Evolutionary conservation across 2,113 vertebrate species (phyloP).

Genomic region (Rhinogobius similis): DNA sequence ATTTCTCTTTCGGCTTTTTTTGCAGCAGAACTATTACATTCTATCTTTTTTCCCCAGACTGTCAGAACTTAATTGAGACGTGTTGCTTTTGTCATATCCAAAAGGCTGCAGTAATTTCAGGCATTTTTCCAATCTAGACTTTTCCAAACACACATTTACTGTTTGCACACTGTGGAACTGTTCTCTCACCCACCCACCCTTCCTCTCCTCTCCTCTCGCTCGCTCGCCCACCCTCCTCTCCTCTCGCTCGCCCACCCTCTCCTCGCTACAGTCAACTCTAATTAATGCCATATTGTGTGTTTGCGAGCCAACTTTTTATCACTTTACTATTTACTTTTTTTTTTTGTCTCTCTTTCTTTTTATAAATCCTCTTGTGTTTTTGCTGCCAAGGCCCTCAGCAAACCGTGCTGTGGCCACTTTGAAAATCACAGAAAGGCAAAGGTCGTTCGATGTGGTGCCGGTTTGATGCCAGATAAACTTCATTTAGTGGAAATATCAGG

Average conservation of each 20-base stretch:
- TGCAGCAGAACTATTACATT: background rate
- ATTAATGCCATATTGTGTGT: slow-evolving; percentile 68
- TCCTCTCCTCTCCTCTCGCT: slow-evolving; percentile 58
- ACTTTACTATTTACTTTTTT: slow-evolving; percentile 23
- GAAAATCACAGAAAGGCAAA: slow-evolving; percentile 11
- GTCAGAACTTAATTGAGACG: background rate
- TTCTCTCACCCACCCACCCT: too few species aligned
- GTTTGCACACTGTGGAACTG: too few species aligned
- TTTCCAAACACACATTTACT: too few species aligned
- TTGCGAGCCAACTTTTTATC: slow-evolving; percentile 51
- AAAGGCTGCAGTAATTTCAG: slow-evolving; percentile 43
- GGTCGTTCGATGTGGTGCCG: slow-evolving; percentile 20
- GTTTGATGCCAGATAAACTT: slow-evolving; percentile 21
- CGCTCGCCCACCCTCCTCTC: slow-evolving; percentile 66
- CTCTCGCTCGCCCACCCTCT: slow-evolving; percentile 59
- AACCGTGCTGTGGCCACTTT: slow-evolving; percentile 1
- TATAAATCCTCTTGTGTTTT: slow-evolving; percentile 17
- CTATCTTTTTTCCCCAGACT: background rate
- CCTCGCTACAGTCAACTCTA: slow-evolving; percentile 63
- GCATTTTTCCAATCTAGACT: too few species aligned
- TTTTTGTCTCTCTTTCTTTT: slow-evolving; percentile 16
- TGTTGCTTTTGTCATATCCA: slow-evolving; percentile 46
- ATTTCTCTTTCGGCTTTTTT: background rate
- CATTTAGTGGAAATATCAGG: slow-evolving; percentile 1
- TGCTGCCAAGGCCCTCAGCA: background rate